These are phyloP conservation scores for Ophraella communa DNA, from an alignment of 2,888 invertebrate genomes.

Conservation along the genomic window DNA sequence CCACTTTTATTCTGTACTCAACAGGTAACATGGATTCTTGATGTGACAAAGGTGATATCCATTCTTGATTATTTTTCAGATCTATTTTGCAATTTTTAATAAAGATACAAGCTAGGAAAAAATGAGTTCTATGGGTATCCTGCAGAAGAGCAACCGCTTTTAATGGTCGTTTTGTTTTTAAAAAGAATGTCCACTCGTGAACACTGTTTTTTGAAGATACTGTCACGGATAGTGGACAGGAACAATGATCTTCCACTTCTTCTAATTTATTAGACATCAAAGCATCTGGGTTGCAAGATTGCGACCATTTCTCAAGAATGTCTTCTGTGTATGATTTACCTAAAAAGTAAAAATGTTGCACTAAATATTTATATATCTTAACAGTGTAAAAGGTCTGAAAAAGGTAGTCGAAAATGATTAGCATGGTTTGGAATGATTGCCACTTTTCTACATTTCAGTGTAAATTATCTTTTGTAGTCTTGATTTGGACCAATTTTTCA, in stretches of 20 bases:
- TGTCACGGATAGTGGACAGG: conserved; percentile 67
- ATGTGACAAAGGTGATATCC: conserved; percentile 55
- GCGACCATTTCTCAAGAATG: conserved; percentile 69
- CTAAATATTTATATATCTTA: too few relatives aligned
- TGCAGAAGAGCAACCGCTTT: conserved; percentile 72
- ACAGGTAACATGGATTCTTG: conserved; percentile 39
- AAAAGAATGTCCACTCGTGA: conserved; percentile 68
- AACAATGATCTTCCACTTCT: conserved; percentile 66
- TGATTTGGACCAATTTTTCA: too few relatives aligned
- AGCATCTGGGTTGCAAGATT: conserved; percentile 67
- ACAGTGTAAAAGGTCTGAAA: too few relatives aligned
- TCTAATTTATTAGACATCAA: conserved; percentile 70
- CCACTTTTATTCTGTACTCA: conserved; percentile 47
- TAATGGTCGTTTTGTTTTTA: conserved; percentile 63
- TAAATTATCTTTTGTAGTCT: too few relatives aligned
- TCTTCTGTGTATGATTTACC: conserved; percentile 65
- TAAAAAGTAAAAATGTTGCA: conserved; percentile 39
- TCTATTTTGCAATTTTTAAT: conserved; percentile 44
- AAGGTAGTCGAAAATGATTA: too few relatives aligned
- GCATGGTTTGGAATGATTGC: too few relatives aligned
- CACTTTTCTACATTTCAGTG: too few relatives aligned
- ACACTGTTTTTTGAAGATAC: conserved; percentile 69
- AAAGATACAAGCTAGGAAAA: conserved; percentile 65
- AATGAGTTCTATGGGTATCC: conserved; percentile 73
- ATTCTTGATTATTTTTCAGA: conserved; percentile 63